Percentiles rank a stretch among this genome's conserved stretches.
Evolutionary conservation across 1,140 invertebrate genomes (phyloP).

Genomic region (Pogonomyrmex californicus): DNA sequence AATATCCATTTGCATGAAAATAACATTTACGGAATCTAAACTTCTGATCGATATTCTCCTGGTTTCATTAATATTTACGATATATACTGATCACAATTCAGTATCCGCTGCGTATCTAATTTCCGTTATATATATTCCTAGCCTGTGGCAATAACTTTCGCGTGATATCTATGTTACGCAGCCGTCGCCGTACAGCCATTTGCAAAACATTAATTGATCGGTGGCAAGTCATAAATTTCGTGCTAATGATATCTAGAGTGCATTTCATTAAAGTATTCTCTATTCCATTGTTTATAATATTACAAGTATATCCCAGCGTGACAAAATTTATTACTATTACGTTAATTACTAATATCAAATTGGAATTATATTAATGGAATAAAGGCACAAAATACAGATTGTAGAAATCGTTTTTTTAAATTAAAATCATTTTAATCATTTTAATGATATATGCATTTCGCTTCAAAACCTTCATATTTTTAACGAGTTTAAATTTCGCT

Average conservation of each 20-base stretch:
- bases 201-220: conserved; percentile 70
- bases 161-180: conserved; percentile 65
- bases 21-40: conserved; percentile 42
- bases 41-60: conserved; percentile 16
- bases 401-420: conserved; percentile 2
- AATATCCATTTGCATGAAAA: conserved; percentile 42
- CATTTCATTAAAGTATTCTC: conserved; percentile 54
- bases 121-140: conserved; percentile 65
- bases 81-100: conserved; percentile 60
- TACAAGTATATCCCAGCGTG: neutral
- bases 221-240: conserved; percentile 42
- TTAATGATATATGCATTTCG: neutral
- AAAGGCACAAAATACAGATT: neutral
- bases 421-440: neutral
- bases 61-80: conserved; percentile 36
- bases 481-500: neutral
- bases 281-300: conserved; percentile 34
- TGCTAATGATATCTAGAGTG: conserved; percentile 42
- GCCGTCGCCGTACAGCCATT: conserved; percentile 64
- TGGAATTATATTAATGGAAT: neutral
- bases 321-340: conserved; percentile 34
- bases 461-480: neutral
- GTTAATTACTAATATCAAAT: conserved; percentile 6
- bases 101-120: conserved; percentile 68
- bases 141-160: conserved; percentile 67